A percentile compares a stretch with the other conserved stretches of the same genome.
phyloP scores from a whole-genome alignment of 2,888 invertebrate species.

The Mechanitis messenoides region DNA sequence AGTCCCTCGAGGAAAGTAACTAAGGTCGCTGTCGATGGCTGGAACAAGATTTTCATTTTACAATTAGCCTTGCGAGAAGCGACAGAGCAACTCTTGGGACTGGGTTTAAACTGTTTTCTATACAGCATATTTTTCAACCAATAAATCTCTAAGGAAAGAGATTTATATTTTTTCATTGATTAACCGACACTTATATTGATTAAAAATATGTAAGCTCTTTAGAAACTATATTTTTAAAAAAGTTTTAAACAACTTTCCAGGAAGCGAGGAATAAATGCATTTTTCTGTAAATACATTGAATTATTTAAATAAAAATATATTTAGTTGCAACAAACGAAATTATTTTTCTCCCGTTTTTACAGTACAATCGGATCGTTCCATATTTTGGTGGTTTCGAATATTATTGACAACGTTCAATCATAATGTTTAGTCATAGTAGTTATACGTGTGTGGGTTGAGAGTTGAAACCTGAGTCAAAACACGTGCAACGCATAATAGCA shows the following conservation, averaged over 20 bases:
- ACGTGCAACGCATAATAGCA: slow-evolving; percentile 4
- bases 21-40: slow-evolving; percentile 27
- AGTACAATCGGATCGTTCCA: no score
- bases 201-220: no score
- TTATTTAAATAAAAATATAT: no score
- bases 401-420: background rate
- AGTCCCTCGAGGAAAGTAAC: slow-evolving; percentile 10
- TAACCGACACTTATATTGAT: no score
- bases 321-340: background rate
- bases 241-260: no score
- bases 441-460: background rate
- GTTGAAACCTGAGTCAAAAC: slow-evolving; percentile 1
- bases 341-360: background rate
- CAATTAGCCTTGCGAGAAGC: slow-evolving; percentile 37
- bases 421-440: no score
- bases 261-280: background rate
- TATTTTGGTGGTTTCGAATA: no score
- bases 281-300: no score
- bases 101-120: slow-evolving; percentile 19
- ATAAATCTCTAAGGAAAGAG: background rate
- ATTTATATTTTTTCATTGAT: background rate
- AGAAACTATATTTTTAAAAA: no score
- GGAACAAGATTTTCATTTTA: slow-evolving; percentile 43
- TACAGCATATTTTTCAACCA: slow-evolving; percentile 13
- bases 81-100: slow-evolving; percentile 17